These are phyloP conservation scores for Volucella bombylans DNA, from an alignment of 2,888 invertebrate genomes.

Conservation along the genomic window DNA sequence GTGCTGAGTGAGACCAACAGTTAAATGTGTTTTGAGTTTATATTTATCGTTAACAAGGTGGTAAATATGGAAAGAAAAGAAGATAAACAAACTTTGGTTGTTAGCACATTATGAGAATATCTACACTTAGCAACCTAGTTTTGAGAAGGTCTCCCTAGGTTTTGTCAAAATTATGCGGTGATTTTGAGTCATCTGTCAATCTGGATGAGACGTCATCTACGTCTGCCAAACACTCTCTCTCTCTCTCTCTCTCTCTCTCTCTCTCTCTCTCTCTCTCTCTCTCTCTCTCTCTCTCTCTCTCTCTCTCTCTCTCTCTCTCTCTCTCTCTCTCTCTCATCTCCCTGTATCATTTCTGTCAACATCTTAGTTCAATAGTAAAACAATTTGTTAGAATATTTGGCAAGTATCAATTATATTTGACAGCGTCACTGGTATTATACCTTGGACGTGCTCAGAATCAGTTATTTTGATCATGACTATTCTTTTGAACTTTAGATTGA, in stretches of 20 bases:
- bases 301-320: too few species aligned
- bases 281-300: too few species aligned
- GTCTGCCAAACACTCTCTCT: too few species aligned
- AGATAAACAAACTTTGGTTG: background rate
- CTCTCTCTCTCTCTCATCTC: too few species aligned
- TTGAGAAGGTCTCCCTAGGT: too few species aligned
- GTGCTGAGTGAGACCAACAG: background rate
- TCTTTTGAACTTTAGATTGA: constrained; percentile 1
- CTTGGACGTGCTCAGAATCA: constrained; percentile 49
- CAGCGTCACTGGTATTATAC: constrained; percentile 7
- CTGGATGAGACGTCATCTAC: too few species aligned
- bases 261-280: too few species aligned
- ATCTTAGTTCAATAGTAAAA: constrained; percentile 14
- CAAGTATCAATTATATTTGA: constrained; percentile 4
- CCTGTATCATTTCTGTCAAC: background rate
- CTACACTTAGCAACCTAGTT: too few species aligned
- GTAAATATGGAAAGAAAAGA: background rate
- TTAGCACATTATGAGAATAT: background rate
- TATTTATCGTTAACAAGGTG: constrained; percentile 1
- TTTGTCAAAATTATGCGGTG: too few species aligned
- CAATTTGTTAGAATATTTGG: constrained; percentile 25
- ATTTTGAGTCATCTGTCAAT: too few species aligned
- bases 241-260: too few species aligned
- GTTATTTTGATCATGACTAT: constrained; percentile 19
- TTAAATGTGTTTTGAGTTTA: constrained; percentile 5